Evolutionary conservation across 2,797 vertebrate species (phyloP).

Genomic region (Argya squamiceps): DNA sequence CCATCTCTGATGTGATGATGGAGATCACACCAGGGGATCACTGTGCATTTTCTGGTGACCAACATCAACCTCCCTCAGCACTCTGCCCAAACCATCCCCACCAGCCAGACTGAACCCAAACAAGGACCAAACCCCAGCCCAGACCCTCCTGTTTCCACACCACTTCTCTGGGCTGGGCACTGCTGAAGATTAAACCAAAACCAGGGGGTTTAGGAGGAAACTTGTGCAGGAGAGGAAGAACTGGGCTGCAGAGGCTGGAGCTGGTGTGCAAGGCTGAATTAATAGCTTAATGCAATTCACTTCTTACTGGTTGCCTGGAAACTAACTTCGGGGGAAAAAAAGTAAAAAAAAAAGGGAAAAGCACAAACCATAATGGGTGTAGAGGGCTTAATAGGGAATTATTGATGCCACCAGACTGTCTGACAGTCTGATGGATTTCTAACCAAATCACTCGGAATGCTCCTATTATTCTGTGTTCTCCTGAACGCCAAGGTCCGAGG

Average conservation of each 20-base stretch:
- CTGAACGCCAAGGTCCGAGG: neutral
- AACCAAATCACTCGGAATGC: constrained; percentile 1
- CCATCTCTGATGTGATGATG: accelerated
- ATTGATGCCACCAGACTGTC: constrained; percentile 65
- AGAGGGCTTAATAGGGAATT: constrained; percentile 74
- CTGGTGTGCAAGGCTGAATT: constrained; percentile 66
- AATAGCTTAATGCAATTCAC: constrained; percentile 76
- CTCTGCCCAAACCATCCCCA: neutral
- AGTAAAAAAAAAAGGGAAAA: neutral
- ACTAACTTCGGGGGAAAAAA: constrained; percentile 45
- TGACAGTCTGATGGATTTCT: constrained; percentile 6
- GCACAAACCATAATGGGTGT: constrained; percentile 58
- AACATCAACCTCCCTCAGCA: neutral
- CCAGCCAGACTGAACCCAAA: neutral
- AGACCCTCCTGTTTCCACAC: neutral
- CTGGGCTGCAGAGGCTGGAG: constrained; percentile 44
- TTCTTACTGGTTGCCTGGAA: constrained; percentile 78
- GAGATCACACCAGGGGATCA: neutral
- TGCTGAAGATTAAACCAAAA: neutral
- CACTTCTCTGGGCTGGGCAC: neutral
- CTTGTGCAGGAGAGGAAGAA: constrained; percentile 12
- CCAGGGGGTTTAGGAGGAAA: constrained; percentile 22
- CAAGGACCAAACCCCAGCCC: neutral
- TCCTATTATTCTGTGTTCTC: neutral
- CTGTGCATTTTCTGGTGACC: neutral